These are phyloP conservation scores for Drosophila sp. DNA, from an alignment of 1,140 invertebrate species.

Conservation along the genomic window DNA sequence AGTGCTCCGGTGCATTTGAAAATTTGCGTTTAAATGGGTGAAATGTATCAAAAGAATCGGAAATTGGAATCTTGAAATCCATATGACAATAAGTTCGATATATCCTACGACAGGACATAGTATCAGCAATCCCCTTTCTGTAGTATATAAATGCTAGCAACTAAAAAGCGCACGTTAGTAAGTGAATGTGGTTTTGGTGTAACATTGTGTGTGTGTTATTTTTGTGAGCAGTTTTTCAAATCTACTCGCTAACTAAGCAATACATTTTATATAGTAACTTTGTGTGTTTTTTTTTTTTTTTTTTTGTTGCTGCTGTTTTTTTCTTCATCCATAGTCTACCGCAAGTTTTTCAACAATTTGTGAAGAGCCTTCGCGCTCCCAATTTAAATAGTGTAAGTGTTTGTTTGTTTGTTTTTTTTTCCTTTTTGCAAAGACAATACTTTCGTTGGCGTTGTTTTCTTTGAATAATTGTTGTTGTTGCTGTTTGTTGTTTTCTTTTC, in stretches of 20 bases:
- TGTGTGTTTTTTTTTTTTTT: conserved; percentile 56
- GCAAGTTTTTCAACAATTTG: conserved; percentile 22
- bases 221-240: conserved; percentile 23
- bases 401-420: conserved; percentile 37
- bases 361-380: neutral
- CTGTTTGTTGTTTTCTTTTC: conserved; percentile 31
- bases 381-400: conserved; percentile 40
- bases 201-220: conserved; percentile 12
- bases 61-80: neutral
- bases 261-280: conserved; percentile 74
- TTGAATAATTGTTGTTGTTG: conserved; percentile 25
- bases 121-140: conserved; percentile 24
- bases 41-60: too few relatives aligned
- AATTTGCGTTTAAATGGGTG: too few relatives aligned
- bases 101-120: neutral
- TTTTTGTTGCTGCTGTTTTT: conserved; percentile 22
- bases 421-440: conserved; percentile 78
- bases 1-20: too few relatives aligned
- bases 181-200: conserved; percentile 35
- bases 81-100: neutral
- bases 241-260: conserved; percentile 62
- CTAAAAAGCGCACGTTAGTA: conserved; percentile 61
- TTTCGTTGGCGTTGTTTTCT: conserved; percentile 76
- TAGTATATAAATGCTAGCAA: conserved; percentile 63
- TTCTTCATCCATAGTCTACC: conserved; percentile 19